phyloP scores from a whole-genome alignment of 2,888 invertebrate species.

The Sphaerophoria taeniata region DNA sequence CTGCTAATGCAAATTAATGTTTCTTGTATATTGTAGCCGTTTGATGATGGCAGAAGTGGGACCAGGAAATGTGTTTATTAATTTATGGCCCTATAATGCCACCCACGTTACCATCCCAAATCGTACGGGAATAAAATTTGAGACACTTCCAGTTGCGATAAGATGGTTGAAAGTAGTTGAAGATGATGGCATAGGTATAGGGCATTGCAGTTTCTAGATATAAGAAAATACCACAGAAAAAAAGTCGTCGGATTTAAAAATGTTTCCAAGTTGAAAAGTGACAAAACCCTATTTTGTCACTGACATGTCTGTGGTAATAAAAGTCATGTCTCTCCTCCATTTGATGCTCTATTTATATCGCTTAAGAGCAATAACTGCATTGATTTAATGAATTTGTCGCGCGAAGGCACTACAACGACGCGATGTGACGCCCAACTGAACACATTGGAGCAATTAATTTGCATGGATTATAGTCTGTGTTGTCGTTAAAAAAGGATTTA shows the following conservation, averaged over 20 bases:
- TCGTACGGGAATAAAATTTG: background rate
- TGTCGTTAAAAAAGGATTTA: conserved; percentile 22
- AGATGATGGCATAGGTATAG: background rate
- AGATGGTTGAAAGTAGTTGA: background rate
- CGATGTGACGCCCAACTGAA: conserved; percentile 9
- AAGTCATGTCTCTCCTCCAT: background rate
- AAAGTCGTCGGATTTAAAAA: too few species aligned
- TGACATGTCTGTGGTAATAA: too few species aligned
- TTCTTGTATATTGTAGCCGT: conserved; percentile 33
- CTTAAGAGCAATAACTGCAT: conserved; percentile 42
- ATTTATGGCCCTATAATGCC: conserved; percentile 24
- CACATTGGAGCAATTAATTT: conserved; percentile 39
- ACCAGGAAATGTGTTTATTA: background rate
- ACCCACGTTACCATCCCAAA: background rate
- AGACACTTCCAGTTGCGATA: background rate
- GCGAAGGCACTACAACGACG: conserved; percentile 23
- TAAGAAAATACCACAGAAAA: background rate
- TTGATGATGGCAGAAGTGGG: background rate
- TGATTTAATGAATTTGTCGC: conserved; percentile 48
- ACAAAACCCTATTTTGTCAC: too few species aligned
- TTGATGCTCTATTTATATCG: conserved; percentile 19
- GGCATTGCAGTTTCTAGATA: background rate
- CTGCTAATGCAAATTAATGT: conserved; percentile 72
- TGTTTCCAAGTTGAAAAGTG: background rate
- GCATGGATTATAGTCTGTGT: conserved; percentile 19